phyloP scores from a whole-genome alignment of 1,140 invertebrate genomes.

The Popillia japonica region DNA sequence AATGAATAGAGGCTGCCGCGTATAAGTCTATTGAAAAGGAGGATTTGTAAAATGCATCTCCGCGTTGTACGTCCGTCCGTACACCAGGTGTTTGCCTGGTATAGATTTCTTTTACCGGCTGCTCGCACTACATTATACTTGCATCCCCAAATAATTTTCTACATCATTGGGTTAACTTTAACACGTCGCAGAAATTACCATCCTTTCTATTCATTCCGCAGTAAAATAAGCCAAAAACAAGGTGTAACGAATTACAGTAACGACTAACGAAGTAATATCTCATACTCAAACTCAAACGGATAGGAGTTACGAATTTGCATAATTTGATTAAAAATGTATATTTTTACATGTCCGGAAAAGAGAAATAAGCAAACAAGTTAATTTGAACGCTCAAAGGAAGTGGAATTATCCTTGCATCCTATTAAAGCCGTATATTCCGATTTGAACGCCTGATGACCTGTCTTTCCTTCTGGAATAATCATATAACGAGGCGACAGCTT shows the following conservation, averaged over 20 bases:
- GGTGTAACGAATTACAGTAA: too few species aligned
- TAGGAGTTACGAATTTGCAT: too few species aligned
- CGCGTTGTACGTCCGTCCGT: conserved; percentile 25
- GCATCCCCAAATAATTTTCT: conserved; percentile 56
- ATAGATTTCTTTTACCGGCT: conserved; percentile 51
- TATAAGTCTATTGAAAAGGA: conserved; percentile 46
- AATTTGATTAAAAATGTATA: conserved; percentile 34
- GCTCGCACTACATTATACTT: conserved; percentile 39
- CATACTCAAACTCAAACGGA: too few species aligned
- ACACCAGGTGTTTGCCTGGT: conserved; percentile 39
- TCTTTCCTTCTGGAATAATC: conserved; percentile 56
- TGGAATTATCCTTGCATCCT: conserved; percentile 39
- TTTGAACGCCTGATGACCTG: conserved; percentile 43
- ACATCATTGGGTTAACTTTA: conserved; percentile 54
- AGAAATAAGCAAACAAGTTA: conserved; percentile 22
- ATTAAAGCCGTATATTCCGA: conserved; percentile 36
- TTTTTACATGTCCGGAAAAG: conserved; percentile 8
- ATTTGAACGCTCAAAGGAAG: conserved; percentile 34
- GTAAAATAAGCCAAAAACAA: too few species aligned
- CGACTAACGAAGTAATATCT: too few species aligned
- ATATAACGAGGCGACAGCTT: conserved; percentile 60
- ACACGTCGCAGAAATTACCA: conserved; percentile 43
- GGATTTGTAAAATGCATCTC: conserved; percentile 43
- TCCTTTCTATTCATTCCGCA: too few species aligned
- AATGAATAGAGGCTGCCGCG: conserved; percentile 53